phyloP scores from a whole-genome alignment of 1,140 invertebrate species.

The Trachelipus rathkii region DNA sequence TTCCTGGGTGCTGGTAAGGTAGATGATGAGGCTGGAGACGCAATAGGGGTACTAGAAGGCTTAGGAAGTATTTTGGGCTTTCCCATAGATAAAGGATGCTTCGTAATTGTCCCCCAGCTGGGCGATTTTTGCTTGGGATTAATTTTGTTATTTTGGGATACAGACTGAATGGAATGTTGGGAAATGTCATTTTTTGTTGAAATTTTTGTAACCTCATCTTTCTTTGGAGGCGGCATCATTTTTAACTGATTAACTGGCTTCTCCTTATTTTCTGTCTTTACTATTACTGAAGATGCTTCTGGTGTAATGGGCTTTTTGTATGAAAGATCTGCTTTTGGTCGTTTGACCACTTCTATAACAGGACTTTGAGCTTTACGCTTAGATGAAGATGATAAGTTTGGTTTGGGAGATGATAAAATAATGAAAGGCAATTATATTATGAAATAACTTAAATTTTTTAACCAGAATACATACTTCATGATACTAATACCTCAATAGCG shows the following conservation, averaged over 20 bases:
- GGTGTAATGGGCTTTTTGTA: background rate
- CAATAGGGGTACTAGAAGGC: background rate
- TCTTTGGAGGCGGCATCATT: background rate
- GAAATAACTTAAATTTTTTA: background rate
- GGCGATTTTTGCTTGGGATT: background rate
- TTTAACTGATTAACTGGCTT: no score
- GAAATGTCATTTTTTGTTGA: background rate
- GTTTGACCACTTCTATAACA: background rate
- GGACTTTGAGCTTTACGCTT: background rate
- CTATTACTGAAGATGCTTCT: background rate
- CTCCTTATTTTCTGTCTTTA: background rate
- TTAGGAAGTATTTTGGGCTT: background rate
- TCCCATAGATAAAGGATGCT: background rate
- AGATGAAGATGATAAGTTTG: background rate
- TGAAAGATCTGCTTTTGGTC: background rate
- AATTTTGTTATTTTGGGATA: background rate
- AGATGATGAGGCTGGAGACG: background rate
- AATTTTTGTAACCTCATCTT: background rate
- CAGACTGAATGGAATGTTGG: background rate
- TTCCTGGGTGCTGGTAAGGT: background rate
- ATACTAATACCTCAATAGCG: constrained; percentile 19
- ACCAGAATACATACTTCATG: constrained; percentile 14
- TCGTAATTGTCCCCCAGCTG: background rate
- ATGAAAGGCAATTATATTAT: background rate
- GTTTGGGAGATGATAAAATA: background rate